Base-by-base conservation (phyloP, 2,888 invertebrate genomes). In the Nemotelus pantherinus region DNA sequence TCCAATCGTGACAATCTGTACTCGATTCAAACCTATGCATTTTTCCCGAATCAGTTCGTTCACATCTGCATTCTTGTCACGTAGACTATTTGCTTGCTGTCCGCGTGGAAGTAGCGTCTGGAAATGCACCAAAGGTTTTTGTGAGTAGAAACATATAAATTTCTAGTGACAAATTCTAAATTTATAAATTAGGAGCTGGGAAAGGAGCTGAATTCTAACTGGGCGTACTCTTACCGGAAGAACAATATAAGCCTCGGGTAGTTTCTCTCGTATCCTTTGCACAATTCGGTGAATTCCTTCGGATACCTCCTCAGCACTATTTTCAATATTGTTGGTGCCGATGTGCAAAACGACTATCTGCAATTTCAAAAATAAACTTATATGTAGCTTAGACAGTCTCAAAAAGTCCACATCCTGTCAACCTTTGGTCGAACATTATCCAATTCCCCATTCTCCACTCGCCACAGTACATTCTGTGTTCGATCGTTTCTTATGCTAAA, bases 341-440 rank as follows among this genome's bases (percentile, higher is more conserved):
- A 94, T 93, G 86, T 94, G 92, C 74, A 97, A 87, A 77, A 96
- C 95, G 82, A 96, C 92, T 45, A 94, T 94, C 95, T 95, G 85
- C 55, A 85, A 86, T 85, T 85, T 57, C 53, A 25, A 25, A 25
- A 25, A 25, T 64, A 81, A 79, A 74, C 78, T 76, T 25, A 25
- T 25, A 25, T 25, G 25, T 25, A 25, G 25, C 25, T 25, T 25
- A 25, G 25, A 25, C 25, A 25, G 25, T 25, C 25, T 25, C 43
- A 2, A 7, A 53, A 6, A 48, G 41, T n/a, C 41, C 39, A 41
- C 7, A n/a, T 39, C 48, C 5, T 50, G 9, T 39, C 74, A 85
- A 95, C 95, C 90, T 96, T 97, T 6, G 97, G 96, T 85, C 93
- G 92, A 80, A 96, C 92, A 88, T 93, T 91, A 85, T 97, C 96